phyloP scores from a whole-genome alignment of 2,113 vertebrate species.

The Piaya cayana region DNA sequence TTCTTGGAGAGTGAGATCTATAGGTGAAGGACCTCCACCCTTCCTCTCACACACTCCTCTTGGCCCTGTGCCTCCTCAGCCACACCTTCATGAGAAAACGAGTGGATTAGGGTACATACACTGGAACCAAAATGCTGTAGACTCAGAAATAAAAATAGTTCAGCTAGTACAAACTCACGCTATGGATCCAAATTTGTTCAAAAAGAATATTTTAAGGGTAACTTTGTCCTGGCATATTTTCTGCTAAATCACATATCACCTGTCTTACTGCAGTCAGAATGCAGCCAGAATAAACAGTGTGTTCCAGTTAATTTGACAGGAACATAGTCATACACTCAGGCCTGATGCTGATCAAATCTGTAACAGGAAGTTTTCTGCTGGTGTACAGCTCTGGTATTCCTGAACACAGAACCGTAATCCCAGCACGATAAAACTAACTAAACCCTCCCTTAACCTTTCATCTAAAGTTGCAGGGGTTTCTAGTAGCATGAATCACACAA shows the following conservation, averaged over 20 bases:
- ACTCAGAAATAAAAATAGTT: background rate
- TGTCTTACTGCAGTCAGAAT: background rate
- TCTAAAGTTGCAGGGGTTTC: background rate
- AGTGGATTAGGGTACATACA: background rate
- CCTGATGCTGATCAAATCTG: background rate
- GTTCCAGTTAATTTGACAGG: background rate
- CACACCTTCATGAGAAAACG: background rate
- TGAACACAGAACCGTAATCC: background rate
- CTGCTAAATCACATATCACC: background rate
- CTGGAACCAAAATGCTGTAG: background rate
- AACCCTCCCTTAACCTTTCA: background rate
- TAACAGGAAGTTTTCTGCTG: background rate
- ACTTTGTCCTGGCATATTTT: background rate
- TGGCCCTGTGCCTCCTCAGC: background rate
- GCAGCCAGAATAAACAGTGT: slow-evolving; percentile 1
- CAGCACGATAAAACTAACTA: background rate
- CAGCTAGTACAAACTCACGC: background rate
- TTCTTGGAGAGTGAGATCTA: background rate
- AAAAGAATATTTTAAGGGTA: background rate
- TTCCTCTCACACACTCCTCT: background rate
- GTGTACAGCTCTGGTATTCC: background rate
- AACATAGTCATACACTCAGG: background rate
- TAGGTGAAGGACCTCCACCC: background rate
- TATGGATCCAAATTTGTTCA: background rate
- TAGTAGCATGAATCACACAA: accelerated